A percentile compares a stretch with the other conserved stretches of the same genome.
phyloP scores from a whole-genome alignment of 2,797 vertebrate genomes.

The Ctenosaura bakeri region DNA sequence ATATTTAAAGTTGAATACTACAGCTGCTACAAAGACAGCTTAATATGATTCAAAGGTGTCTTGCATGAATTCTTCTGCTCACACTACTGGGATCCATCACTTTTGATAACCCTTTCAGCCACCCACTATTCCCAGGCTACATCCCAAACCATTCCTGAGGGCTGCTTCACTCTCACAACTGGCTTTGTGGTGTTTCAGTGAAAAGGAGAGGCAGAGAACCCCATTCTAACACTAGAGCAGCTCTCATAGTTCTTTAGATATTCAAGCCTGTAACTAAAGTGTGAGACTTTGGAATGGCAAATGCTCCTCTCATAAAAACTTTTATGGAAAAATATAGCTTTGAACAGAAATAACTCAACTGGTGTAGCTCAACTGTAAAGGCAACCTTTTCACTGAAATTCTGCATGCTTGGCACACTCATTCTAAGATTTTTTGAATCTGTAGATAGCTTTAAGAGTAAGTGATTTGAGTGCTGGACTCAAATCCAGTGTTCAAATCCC shows the following conservation, averaged over 20 bases:
- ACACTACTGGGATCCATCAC: neutral
- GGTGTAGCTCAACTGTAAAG: neutral
- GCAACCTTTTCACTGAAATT: neutral
- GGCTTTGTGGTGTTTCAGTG: neutral
- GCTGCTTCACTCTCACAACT: neutral
- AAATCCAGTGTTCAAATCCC: too few species aligned
- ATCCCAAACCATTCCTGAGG: neutral
- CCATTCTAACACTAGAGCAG: neutral
- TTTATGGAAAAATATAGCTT: neutral
- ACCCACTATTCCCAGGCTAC: neutral
- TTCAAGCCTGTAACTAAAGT: neutral
- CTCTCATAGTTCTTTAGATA: neutral
- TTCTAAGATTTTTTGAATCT: rapidly evolving
- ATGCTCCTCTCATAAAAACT: conserved; percentile 12
- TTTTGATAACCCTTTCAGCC: neutral
- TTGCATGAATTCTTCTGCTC: neutral
- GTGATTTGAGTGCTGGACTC: too few species aligned
- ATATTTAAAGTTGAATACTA: conserved; percentile 9
- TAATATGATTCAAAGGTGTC: neutral
- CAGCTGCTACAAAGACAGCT: neutral
- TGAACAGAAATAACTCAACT: neutral
- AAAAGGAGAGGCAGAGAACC: neutral
- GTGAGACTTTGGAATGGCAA: neutral
- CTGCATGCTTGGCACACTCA: neutral
- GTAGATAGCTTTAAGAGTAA: neutral